Evolutionary conservation across 2,797 vertebrate species (phyloP).

Genomic region (Pseudomugil tenellus): DNA sequence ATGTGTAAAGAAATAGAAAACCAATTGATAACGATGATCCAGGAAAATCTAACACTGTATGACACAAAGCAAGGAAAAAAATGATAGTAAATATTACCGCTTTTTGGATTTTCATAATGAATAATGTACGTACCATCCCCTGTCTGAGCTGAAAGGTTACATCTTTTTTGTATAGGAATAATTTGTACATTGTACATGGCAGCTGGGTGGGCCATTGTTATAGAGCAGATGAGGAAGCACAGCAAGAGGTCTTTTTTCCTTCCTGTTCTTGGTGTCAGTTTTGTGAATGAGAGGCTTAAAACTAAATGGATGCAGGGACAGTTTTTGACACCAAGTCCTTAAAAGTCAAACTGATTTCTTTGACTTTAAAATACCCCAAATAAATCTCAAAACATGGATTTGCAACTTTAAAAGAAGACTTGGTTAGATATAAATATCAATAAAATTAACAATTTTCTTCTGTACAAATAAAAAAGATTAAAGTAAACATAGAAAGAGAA

Average conservation of each 20-base stretch:
- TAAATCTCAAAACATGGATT: neutral
- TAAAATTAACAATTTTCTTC: neutral
- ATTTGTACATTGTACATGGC: neutral
- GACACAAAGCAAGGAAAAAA: neutral
- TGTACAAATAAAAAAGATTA: neutral
- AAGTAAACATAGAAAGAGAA: neutral
- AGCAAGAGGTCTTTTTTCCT: neutral
- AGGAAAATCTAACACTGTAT: no score
- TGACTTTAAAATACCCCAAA: no score
- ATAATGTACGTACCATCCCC: neutral
- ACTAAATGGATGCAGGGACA: neutral
- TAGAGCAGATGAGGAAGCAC: neutral
- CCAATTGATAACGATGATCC: no score
- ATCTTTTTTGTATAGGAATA: neutral
- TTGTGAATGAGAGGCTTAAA: neutral
- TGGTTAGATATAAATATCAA: neutral
- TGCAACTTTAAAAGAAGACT: neutral
- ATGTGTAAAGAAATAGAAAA: neutral
- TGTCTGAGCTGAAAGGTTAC: neutral
- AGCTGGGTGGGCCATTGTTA: neutral
- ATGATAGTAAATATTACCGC: neutral
- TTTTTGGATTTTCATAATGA: neutral
- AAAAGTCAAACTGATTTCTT: neutral
- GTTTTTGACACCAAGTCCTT: neutral
- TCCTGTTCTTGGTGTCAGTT: neutral